Evolutionary conservation across 2,888 invertebrate species (phyloP).

Genomic region (Thelaira solivaga): DNA sequence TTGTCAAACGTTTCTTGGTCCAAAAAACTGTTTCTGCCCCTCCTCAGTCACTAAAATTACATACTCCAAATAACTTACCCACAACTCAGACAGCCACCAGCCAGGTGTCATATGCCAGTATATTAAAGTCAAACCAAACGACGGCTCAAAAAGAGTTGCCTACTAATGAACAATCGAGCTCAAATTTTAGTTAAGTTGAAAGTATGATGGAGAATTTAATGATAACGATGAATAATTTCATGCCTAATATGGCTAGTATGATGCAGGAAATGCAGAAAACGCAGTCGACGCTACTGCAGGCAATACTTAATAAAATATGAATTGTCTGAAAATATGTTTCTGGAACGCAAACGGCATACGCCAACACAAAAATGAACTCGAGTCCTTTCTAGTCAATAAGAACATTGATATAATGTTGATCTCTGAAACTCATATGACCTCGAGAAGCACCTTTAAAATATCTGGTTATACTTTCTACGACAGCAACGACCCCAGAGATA

Average conservation of each 20-base stretch:
- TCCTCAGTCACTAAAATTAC: background rate
- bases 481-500: background rate
- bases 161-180: background rate
- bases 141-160: background rate
- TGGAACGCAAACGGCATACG: constrained; percentile 18
- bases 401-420: no score
- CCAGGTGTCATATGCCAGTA: background rate
- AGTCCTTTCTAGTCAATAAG: background rate
- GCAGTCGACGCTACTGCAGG: background rate
- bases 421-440: background rate
- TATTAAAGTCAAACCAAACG: background rate
- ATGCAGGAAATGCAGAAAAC: background rate
- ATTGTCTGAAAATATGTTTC: background rate
- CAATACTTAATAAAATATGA: background rate
- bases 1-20: background rate
- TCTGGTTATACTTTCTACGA: background rate
- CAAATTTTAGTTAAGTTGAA: background rate
- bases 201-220: background rate
- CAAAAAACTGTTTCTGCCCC: background rate
- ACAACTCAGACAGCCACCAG: background rate
- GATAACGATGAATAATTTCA: background rate
- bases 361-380: background rate
- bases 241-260: background rate
- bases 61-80: background rate
- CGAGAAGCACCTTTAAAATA: no score